Evolutionary conservation across 2,797 vertebrate genomes (phyloP), one percentile per base, ranked within the genome.

Genomic region (Dicrostonyx torquatus): DNA sequence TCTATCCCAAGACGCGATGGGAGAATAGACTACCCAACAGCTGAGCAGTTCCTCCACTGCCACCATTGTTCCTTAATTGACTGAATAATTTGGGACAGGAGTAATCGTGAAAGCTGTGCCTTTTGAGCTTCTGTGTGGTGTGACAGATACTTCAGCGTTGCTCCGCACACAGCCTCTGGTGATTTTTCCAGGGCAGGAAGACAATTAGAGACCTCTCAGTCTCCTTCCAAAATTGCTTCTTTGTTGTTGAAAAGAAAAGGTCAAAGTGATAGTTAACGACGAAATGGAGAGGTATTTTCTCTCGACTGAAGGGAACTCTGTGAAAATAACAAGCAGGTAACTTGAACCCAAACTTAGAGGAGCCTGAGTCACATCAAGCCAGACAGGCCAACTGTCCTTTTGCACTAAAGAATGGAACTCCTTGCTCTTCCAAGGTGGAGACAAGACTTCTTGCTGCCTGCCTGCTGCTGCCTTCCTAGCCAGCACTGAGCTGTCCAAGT

Each of bases 281-380:
- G 89, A 80, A 60, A 97, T 94, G 17, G 94, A 95, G 68, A 97
- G 89, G 34, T 7, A 22, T 80, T 90, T 91, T 68, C 43, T 93
- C 0, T 78, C 48, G 78, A 77, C 68, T 95, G 48, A 89, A 60
- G 45, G 48, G 34, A 83, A 50, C 75, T 90, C 87, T 88, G 78
- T 84, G 73, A 82, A 93, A 96, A 76, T 80, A 89, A 70, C 73
- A 89, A 76, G 68, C 45, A 66, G 70, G 91, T 82, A 77, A 8
- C 55, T 82, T 40, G 75, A 96, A 45, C 89, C 64, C 72, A 70
- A 29, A 77, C 60, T 55, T 72, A 50, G n/a, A 89, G 53, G n/a
- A n/a, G 37, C 29, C 4, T 64, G 83, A 84, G 73, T 89, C 78
- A 12, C 58, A 73, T 70, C 78, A 79, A 82, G 70, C 37, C 75